These are phyloP conservation scores for Bicyclus anynana DNA, from an alignment of 1,140 invertebrate species.

Conservation along the genomic window DNA sequence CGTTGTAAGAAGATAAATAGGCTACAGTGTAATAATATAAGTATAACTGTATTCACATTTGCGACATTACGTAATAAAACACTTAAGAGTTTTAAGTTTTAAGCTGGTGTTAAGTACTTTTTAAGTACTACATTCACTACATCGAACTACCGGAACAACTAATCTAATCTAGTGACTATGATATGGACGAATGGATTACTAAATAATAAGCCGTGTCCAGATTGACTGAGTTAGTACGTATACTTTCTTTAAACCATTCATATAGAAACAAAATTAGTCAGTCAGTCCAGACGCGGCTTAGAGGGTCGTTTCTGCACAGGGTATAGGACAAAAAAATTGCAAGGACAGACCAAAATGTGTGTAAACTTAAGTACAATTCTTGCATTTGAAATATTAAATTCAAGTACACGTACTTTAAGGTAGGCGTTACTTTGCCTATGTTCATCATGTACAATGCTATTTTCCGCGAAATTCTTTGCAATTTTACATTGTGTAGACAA, in stretches of 20 bases:
- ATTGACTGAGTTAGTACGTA: background rate
- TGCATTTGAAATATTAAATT: no score
- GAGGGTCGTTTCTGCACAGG: no score
- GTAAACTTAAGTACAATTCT: no score
- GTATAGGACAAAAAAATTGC: no score
- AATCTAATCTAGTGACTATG: slow-evolving; percentile 65
- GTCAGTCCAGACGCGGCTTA: background rate
- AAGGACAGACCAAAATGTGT: no score
- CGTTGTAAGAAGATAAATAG: no score
- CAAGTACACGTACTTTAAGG: no score
- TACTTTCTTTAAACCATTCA: background rate
- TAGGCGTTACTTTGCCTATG: no score
- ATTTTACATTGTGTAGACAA: no score
- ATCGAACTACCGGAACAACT: slow-evolving; percentile 33
- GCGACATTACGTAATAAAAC: slow-evolving; percentile 10
- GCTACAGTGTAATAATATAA: no score
- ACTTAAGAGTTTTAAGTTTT: background rate
- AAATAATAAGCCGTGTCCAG: slow-evolving; percentile 20
- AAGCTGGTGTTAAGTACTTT: slow-evolving; percentile 51
- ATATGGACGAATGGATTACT: slow-evolving; percentile 71
- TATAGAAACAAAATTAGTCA: background rate
- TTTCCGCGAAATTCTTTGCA: no score
- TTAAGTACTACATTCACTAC: slow-evolving; percentile 51
- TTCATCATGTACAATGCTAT: no score
- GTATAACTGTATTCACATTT: slow-evolving; percentile 12